These are phyloP conservation scores for Blastobasis lacticolella DNA, from an alignment of 2,888 invertebrate genomes.

Conservation along the genomic window DNA sequence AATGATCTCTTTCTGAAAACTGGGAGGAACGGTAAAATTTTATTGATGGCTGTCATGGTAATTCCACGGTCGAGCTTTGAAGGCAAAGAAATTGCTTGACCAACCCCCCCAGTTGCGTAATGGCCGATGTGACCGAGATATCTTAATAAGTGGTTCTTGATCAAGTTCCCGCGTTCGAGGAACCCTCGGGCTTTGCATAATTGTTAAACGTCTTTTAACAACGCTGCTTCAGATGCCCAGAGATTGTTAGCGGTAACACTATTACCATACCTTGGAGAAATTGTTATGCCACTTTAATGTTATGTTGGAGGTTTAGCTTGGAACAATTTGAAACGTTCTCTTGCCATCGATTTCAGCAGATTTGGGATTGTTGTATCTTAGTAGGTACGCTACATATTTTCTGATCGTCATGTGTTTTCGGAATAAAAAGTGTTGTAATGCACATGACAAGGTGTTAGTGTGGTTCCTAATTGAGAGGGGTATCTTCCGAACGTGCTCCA, in stretches of 20 bases:
- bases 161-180: constrained; percentile 46
- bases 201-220: constrained; percentile 44
- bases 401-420: no score
- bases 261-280: constrained; percentile 8
- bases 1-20: constrained; percentile 45
- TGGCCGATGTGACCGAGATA: constrained; percentile 63
- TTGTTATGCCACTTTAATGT: constrained; percentile 2
- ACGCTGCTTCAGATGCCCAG: constrained; percentile 16
- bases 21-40: constrained; percentile 48
- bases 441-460: no score
- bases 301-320: neutral
- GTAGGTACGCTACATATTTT: no score
- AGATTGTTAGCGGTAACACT: constrained; percentile 12
- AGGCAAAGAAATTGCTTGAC: constrained; percentile 39
- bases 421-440: no score
- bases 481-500: no score
- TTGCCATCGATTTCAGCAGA: no score
- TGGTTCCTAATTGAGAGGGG: no score
- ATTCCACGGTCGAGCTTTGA: constrained; percentile 41
- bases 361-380: no score
- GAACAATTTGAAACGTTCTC: no score
- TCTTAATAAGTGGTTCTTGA: constrained; percentile 68
- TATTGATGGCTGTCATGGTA: constrained; percentile 60
- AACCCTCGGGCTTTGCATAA: constrained; percentile 54
- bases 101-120: constrained; percentile 44